Conservation (phyloP, 2,797 vertebrate genomes). For the Australoheros facetus region DNA sequence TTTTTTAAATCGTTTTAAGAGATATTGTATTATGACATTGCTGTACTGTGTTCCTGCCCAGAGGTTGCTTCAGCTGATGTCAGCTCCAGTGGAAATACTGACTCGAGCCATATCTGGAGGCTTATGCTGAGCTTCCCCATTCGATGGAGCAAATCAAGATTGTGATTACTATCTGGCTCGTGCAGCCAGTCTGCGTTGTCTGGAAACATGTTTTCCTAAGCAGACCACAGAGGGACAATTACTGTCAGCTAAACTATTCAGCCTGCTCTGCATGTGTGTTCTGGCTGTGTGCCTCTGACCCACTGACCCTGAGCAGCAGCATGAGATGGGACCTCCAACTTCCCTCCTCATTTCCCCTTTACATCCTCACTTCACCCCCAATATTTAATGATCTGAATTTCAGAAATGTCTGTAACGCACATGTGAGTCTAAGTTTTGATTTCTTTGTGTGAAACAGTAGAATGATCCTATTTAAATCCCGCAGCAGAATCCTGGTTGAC, state of each 20-base stretch:
- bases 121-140: conserved; percentile 59
- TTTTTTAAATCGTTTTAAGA: background rate
- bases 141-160: conserved; percentile 74
- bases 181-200: conserved; percentile 68
- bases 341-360: conserved; percentile 12
- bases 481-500: conserved; percentile 62
- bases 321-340: conserved; percentile 62
- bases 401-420: conserved; percentile 20
- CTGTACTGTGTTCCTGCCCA: background rate
- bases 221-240: conserved; percentile 77
- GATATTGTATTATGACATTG: background rate
- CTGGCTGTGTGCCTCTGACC: conserved; percentile 75
- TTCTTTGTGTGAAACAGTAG: conserved; percentile 59
- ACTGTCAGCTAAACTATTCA: conserved; percentile 76
- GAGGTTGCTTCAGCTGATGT: conserved; percentile 46
- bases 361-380: background rate
- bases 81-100: conserved; percentile 66
- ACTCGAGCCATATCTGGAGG: conserved; percentile 58
- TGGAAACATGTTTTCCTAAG: conserved; percentile 78
- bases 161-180: conserved; percentile 75
- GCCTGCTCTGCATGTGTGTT: conserved; percentile 77
- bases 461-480: conserved; percentile 60
- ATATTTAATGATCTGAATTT: conserved; percentile 38
- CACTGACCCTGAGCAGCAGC: conserved; percentile 73
- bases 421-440: conserved; percentile 56